Evolutionary conservation across 2,113 vertebrate species (phyloP).

Genomic region (Odontesthes bonariensis): DNA sequence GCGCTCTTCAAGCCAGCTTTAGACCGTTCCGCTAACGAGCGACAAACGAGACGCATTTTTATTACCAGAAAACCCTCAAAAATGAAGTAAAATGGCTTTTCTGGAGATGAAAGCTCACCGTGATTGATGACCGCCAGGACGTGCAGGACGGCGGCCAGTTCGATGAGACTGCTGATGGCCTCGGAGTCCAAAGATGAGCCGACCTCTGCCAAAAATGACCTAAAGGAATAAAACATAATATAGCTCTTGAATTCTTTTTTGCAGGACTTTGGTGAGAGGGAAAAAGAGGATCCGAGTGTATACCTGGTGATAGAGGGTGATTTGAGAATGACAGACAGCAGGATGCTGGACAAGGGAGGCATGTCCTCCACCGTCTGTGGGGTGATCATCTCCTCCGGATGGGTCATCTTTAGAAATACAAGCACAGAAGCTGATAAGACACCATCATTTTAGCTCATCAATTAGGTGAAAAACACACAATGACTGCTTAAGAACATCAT

Average conservation of each 20-base stretch:
- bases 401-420: slow-evolving; percentile 69
- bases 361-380: slow-evolving; percentile 86
- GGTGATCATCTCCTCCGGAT: slow-evolving; percentile 76
- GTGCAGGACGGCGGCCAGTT: slow-evolving; percentile 83
- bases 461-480: not conserved
- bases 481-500: not conserved
- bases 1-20: slow-evolving; percentile 79
- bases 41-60: not conserved
- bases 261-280: not conserved
- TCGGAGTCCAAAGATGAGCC: slow-evolving; percentile 82
- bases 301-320: slow-evolving; percentile 86
- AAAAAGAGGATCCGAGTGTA: slow-evolving; percentile 11
- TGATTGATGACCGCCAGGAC: slow-evolving; percentile 82
- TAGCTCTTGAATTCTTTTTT: not conserved
- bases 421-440: not conserved
- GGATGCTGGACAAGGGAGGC: slow-evolving; percentile 87
- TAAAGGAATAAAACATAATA: slow-evolving; percentile 51
- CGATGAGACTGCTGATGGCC: slow-evolving; percentile 85
- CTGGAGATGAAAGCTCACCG: slow-evolving; percentile 76
- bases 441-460: not conserved
- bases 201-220: slow-evolving; percentile 88
- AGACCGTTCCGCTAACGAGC: slow-evolving; percentile 74
- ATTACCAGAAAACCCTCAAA: not conserved
- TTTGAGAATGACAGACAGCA: slow-evolving; percentile 85
- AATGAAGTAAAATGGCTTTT: not conserved